These are phyloP conservation scores for Luehdorfia chinensis DNA, from an alignment of 1,140 invertebrate species.

Conservation along the genomic window DNA sequence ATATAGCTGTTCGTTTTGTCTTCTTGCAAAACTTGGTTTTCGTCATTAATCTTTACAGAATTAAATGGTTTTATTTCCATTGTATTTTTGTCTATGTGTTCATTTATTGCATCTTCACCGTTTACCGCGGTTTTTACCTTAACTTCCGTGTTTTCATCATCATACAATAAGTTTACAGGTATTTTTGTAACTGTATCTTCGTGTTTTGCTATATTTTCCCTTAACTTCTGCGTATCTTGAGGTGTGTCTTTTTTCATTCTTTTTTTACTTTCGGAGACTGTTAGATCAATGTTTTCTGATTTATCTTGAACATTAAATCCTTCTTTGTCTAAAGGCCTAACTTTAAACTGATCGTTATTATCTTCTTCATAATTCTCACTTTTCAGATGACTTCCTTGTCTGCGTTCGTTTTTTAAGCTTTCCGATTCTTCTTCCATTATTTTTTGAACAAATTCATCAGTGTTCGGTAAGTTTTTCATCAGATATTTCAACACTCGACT, in stretches of 20 bases:
- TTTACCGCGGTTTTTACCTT: background rate
- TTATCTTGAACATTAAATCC: slow-evolving; percentile 17
- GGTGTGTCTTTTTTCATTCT: slow-evolving; percentile 21
- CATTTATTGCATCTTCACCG: background rate
- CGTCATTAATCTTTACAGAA: background rate
- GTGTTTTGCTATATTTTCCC: slow-evolving; percentile 6
- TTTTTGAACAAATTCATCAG: slow-evolving; percentile 39
- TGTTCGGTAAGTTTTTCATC: slow-evolving; percentile 47
- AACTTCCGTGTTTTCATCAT: background rate
- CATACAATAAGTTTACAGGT: slow-evolving; percentile 11
- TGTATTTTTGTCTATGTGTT: background rate
- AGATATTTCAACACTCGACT: slow-evolving; percentile 30
- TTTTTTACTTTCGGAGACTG: slow-evolving; percentile 17
- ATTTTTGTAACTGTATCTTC: background rate
- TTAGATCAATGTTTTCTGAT: slow-evolving; percentile 34
- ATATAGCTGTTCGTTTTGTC: background rate
- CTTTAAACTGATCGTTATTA: background rate
- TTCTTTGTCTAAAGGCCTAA: slow-evolving; percentile 7
- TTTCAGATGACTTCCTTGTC: slow-evolving; percentile 5
- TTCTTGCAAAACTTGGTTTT: background rate
- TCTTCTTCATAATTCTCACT: slow-evolving; percentile 4
- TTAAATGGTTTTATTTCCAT: slow-evolving; percentile 7
- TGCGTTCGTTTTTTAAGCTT: slow-evolving; percentile 33
- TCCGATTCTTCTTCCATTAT: slow-evolving; percentile 48
- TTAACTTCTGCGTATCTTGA: slow-evolving; percentile 14